Evolutionary conservation across 2,888 invertebrate genomes (phyloP), one percentile per base, ranked within the genome.

Genomic region (Drosophila diplacantha): DNA sequence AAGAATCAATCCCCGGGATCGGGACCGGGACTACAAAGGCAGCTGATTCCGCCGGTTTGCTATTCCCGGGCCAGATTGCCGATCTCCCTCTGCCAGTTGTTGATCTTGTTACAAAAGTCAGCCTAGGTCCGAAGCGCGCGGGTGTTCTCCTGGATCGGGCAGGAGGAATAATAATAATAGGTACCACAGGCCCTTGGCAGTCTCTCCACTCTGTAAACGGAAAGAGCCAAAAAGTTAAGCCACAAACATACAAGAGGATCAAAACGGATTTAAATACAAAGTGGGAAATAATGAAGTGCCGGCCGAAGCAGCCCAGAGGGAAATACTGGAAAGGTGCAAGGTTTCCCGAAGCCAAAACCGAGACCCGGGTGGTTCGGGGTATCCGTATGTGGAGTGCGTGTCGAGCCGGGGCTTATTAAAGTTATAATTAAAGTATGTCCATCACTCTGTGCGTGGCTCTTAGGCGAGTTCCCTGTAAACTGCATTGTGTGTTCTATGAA

Each of bases 231-330:
- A 74, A 82, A 84, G 83, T 82, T 81, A 81, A 81, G 81, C 75
- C 84, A 84, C 81, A 84, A 81, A 81, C 84, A 82, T 84, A 81
- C 81, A 84, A 81, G 76, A 78, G 83, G 81, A 84, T 84, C 81
- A 84, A 73, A 78, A 83, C 84, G 78, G 83, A 75, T 81, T 81
- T 75, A 78, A 82, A 81, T 76, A 77, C 81, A 79, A 84, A 77
- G 74, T 73, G 80, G 74, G 73, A 80, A 82, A 85, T 80, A 75
- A 75, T 85, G 73, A 82, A 80, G 70, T 83, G 72, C 76, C 82
- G 73, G 66, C 65, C 29, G 29, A 12, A 38, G 35, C 9, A 26
- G 26, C 16, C 37, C 12, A 52, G 56, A 49, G 56, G 39, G 51
- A 49, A 47, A 50, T 41, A 16, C 37, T 37, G 57, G 26, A 67